Base-by-base conservation (phyloP, 2,888 invertebrate species). In the Branchipolynoe longqiensis region DNA sequence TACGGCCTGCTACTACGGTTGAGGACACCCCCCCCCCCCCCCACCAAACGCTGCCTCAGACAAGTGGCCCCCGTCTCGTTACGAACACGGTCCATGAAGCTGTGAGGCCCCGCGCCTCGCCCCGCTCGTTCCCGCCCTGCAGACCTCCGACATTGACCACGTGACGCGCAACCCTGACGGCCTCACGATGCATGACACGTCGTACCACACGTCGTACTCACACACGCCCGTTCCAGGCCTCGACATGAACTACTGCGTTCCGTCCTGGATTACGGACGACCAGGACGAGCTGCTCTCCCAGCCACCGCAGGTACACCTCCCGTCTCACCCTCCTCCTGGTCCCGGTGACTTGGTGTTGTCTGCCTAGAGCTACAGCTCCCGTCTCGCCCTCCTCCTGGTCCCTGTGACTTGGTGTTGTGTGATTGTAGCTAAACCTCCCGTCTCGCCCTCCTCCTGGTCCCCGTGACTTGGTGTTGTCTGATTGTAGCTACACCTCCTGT, bases 251-350 rank as follows among this genome's bases (percentile, higher is more conserved):
- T 69, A 69, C 25, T 69, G 69, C 25, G 36, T 69, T 2, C 69
- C 69, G 25, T 69, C 69, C 33, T 69, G 69, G 69, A 69, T 69
- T 69, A 69, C 69, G 38, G 69, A 69, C n/a, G 69, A 69, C 36
- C 14, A 31, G 18, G 69, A 69, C 36, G 69, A 69, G 14, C 3
- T 69, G 18, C 36, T 69, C 3, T 69, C 69, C 33, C 69, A 69
- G 33, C 69, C 12, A n/a, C 62, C 14, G 25, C 62, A 62, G 62
- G 62, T 62, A 62, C 25, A 14, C 62, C 62, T 62, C 62, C 28
- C 25, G 1, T 25, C 56, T 8, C 48, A 8, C 18, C 48, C 48
- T 48, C 48, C 48, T 48, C 48, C 48, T 12, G 48, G 8, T 56
- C 56, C 56, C 25, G 14, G 31, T 62, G 28, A 28, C 28, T 48